Evolutionary conservation across 2,797 vertebrate genomes (phyloP).

Genomic region (Etheostoma perlongum): DNA sequence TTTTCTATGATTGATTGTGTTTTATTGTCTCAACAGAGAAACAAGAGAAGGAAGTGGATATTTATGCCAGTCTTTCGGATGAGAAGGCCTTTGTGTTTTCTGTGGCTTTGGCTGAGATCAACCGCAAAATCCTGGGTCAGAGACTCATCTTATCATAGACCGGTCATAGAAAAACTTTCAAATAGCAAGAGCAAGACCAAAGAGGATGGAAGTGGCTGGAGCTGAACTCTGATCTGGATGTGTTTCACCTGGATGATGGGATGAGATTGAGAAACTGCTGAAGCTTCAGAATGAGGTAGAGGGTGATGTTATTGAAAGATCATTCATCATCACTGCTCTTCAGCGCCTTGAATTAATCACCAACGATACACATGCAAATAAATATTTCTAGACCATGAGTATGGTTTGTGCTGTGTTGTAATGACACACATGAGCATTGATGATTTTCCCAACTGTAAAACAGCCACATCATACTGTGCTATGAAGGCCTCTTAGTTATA

Average conservation of each 20-base stretch:
- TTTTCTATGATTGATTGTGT: slow-evolving; percentile 4
- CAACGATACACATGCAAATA: not conserved
- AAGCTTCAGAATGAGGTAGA: not conserved
- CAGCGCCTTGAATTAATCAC: not conserved
- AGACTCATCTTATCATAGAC: slow-evolving; percentile 91
- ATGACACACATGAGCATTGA: not conserved
- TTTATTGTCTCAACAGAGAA: slow-evolving; percentile 87
- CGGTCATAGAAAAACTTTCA: slow-evolving; percentile 32
- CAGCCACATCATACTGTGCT: not conserved
- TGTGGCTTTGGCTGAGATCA: slow-evolving; percentile 99
- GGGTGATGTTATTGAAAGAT: not conserved
- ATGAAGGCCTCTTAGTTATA: too few relatives aligned
- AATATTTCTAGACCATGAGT: not conserved
- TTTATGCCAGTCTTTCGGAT: slow-evolving; percentile 97
- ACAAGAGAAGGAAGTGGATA: slow-evolving; percentile 98
- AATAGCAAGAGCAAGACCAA: slow-evolving; percentile 54
- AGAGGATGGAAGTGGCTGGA: slow-evolving; percentile 40
- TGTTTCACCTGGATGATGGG: slow-evolving; percentile 12
- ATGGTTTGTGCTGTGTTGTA: slow-evolving; percentile 3
- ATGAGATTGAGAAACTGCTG: not conserved
- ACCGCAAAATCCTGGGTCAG: slow-evolving; percentile 99
- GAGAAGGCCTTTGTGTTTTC: slow-evolving; percentile 99
- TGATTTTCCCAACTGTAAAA: not conserved
- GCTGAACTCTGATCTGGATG: slow-evolving; percentile 36
- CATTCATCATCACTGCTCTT: not conserved